Evolutionary conservation across 1,140 invertebrate species (phyloP).

Genomic region (Bombus confusus): DNA sequence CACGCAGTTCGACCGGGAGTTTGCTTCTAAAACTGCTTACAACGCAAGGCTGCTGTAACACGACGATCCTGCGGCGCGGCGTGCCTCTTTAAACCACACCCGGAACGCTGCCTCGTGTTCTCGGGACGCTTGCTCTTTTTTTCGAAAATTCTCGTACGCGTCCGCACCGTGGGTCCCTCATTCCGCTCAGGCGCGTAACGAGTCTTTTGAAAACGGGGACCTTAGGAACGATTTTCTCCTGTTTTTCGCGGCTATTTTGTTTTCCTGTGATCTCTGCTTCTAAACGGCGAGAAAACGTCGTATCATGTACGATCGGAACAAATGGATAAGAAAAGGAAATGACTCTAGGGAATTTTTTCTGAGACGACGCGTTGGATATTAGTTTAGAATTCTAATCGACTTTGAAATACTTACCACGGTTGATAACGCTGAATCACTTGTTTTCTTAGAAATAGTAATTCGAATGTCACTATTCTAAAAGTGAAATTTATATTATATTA

Average conservation of each 20-base stretch:
- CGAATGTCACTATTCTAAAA: neutral
- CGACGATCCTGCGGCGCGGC: slow-evolving; percentile 30
- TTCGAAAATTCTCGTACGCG: slow-evolving; percentile 61
- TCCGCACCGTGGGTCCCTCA: slow-evolving; percentile 46
- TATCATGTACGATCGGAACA: too few species aligned
- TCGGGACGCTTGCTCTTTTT: slow-evolving; percentile 65
- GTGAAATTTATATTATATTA: neutral
- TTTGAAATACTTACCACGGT: neutral
- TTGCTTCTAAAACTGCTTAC: slow-evolving; percentile 54
- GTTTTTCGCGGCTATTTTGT: slow-evolving; percentile 21
- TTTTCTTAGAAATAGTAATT: neutral
- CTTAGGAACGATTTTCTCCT: slow-evolving; percentile 9
- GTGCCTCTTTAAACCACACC: slow-evolving; percentile 66
- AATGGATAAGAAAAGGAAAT: neutral
- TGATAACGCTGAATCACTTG: neutral
- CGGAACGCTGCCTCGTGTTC: slow-evolving; percentile 59
- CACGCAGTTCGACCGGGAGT: slow-evolving; percentile 28
- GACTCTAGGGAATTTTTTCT: slow-evolving; percentile 3
- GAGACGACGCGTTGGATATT: neutral
- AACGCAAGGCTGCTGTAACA: slow-evolving; percentile 45
- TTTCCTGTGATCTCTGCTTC: neutral
- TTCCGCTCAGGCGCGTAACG: slow-evolving; percentile 45
- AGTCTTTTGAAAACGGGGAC: slow-evolving; percentile 30
- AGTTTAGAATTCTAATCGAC: neutral
- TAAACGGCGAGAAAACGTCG: neutral